These are phyloP conservation scores for Manis crassicaudata DNA, from an alignment of 2,797 vertebrate species.

Conservation along the genomic window DNA sequence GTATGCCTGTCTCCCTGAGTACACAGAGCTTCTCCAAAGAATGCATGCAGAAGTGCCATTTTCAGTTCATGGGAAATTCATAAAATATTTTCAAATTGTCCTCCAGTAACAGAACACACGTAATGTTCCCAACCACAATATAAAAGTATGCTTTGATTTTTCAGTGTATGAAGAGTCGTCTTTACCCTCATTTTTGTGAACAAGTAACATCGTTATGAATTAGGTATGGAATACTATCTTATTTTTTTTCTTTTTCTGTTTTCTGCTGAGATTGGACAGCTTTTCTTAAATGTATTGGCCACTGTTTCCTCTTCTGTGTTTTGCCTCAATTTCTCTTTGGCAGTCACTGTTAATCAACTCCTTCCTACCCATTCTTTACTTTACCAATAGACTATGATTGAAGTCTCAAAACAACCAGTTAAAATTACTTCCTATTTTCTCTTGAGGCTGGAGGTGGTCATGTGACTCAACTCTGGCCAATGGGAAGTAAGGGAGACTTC, in stretches of 20 bases:
- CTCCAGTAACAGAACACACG: neutral
- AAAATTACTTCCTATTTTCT: neutral
- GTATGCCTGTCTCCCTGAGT: neutral
- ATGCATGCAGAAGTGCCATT: neutral
- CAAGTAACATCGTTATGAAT: neutral
- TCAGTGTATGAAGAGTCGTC: neutral
- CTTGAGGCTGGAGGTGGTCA: neutral
- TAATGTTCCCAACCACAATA: neutral
- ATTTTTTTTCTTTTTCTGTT: neutral
- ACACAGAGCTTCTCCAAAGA: neutral
- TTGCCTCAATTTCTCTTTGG: neutral
- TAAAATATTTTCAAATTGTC: neutral
- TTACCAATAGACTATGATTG: neutral
- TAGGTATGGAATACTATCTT: neutral
- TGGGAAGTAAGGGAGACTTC: neutral
- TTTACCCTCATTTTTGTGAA: neutral
- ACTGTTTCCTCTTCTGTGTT: neutral
- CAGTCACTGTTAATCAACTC: neutral
- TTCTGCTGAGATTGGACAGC: neutral
- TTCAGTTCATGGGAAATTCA: neutral
- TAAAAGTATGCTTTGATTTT: neutral
- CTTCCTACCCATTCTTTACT: neutral
- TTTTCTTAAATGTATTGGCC: neutral
- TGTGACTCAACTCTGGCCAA: neutral
- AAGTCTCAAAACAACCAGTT: neutral